These are phyloP conservation scores for Nautilus pompilius DNA, from an alignment of 1,140 invertebrate species.

Conservation along the genomic window DNA sequence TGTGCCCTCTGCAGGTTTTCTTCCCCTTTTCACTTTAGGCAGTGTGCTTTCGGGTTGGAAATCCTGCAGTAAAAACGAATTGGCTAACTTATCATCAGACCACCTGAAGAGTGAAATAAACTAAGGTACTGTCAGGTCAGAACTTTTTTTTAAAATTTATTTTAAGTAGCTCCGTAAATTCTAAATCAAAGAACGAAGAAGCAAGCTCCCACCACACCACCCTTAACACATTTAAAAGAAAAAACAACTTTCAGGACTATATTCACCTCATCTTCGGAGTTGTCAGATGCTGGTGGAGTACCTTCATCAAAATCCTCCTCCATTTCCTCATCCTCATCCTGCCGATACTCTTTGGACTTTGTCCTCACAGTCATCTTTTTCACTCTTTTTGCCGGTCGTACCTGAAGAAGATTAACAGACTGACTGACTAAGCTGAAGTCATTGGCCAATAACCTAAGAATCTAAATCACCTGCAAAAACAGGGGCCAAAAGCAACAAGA, in stretches of 20 bases:
- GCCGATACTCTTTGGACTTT: constrained; percentile 9
- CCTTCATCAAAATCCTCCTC: constrained; percentile 31
- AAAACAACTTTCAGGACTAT: neutral
- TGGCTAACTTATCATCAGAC: neutral
- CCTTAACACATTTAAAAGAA: constrained; percentile 10
- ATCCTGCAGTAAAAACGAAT: constrained; percentile 28
- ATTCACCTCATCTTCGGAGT: constrained; percentile 35
- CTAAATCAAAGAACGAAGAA: too few species aligned
- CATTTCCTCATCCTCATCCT: constrained; percentile 16
- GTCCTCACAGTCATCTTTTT: constrained; percentile 3
- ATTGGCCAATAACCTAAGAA: too few species aligned
- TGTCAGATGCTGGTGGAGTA: constrained; percentile 23
- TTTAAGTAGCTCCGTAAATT: too few species aligned
- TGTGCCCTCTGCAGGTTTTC: neutral
- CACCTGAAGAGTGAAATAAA: neutral
- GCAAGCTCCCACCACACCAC: too few species aligned
- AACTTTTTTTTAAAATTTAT: too few species aligned
- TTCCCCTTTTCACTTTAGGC: neutral
- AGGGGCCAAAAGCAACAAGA: too few species aligned
- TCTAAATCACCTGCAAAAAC: too few species aligned
- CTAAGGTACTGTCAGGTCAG: too few species aligned
- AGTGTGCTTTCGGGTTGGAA: constrained; percentile 10
- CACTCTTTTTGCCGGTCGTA: constrained; percentile 25
- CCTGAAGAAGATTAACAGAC: too few species aligned
- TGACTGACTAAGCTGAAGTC: too few species aligned